Evolutionary conservation across 37 sponge, comb jelly and placozoan species (phyloP).

Genomic region (Beroe ovata): DNA sequence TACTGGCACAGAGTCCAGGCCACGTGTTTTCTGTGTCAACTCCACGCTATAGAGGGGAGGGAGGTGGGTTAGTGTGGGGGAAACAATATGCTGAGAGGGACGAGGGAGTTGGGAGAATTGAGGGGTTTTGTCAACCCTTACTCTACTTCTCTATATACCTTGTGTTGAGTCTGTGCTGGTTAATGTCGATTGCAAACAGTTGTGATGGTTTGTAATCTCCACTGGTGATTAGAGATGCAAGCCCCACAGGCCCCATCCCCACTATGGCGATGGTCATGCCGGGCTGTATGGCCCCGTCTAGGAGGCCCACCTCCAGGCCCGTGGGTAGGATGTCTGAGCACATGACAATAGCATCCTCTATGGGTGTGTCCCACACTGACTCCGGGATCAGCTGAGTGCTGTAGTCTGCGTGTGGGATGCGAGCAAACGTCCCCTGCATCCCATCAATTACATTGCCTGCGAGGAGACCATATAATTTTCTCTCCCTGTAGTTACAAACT

Average conservation of each 20-base stretch:
- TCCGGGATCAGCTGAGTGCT: constrained; percentile 19
- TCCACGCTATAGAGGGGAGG: not conserved
- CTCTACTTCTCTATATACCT: no score
- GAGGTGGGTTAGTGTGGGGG: no score
- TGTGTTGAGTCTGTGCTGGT: not conserved
- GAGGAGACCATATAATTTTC: no score
- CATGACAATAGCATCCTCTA: constrained; percentile 30
- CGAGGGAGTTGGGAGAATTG: no score
- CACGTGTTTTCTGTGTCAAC: not conserved
- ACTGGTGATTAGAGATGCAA: constrained; percentile 2
- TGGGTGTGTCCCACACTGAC: not conserved
- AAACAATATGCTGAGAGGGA: no score
- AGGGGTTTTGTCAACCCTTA: no score
- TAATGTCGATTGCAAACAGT: not conserved
- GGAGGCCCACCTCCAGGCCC: not conserved
- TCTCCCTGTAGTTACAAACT: not conserved
- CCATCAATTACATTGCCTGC: not conserved
- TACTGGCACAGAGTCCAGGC: not conserved
- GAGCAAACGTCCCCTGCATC: constrained; percentile 7
- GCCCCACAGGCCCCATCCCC: constrained; percentile 3
- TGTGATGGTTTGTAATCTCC: not conserved
- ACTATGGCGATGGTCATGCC: constrained; percentile 6
- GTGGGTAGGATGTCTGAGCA: constrained; percentile 29
- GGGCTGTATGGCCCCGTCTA: constrained; percentile 8
- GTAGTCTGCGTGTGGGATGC: constrained; percentile 1